phyloP scores from a whole-genome alignment of 2,797 vertebrate species.

The Scolopax rusticola region DNA sequence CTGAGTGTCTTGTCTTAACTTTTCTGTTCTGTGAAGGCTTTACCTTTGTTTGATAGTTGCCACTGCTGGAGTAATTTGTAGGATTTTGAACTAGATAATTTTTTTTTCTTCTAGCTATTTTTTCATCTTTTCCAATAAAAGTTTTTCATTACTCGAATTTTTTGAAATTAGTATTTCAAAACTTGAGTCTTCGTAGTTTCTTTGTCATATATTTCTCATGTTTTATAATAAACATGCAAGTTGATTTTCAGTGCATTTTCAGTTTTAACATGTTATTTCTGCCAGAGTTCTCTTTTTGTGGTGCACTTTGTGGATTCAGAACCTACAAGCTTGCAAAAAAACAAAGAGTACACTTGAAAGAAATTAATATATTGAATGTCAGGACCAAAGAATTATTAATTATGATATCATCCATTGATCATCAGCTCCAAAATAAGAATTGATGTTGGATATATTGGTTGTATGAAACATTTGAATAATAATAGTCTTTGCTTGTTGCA shows the following conservation, averaged over 20 bases:
- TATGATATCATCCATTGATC: background rate
- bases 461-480: background rate
- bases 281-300: background rate
- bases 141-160: background rate
- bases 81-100: background rate
- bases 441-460: background rate
- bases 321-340: background rate
- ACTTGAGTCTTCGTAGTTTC: background rate
- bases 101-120: background rate
- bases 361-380: background rate
- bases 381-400: background rate
- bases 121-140: background rate
- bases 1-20: background rate
- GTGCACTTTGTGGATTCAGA: background rate
- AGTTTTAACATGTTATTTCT: background rate
- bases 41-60: background rate
- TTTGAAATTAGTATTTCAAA: background rate
- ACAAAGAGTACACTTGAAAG: background rate
- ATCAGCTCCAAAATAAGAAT: background rate
- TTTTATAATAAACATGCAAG: background rate
- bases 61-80: background rate
- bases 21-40: background rate
- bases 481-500: background rate
- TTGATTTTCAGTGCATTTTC: background rate
- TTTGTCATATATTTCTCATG: background rate